A percentile compares a stretch with the other conserved stretches of the same genome.
Conservation (phyloP, 2,797 vertebrate species). For the Loriculus beryllinus region DNA sequence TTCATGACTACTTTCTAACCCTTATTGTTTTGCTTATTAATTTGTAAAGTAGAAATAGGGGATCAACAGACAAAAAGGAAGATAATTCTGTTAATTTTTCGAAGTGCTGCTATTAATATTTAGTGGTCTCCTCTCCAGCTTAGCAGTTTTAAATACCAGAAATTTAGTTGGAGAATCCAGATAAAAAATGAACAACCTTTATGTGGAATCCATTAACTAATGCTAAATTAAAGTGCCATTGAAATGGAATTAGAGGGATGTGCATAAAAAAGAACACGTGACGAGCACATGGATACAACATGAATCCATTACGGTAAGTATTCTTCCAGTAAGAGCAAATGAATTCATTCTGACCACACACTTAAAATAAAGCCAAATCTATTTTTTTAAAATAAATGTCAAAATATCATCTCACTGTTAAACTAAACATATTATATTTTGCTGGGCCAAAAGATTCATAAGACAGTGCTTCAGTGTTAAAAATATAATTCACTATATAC, state of each 20-base stretch:
- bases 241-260: constrained; percentile 65
- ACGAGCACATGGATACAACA: constrained; percentile 67
- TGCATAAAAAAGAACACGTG: constrained; percentile 69
- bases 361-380: constrained; percentile 68
- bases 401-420: constrained; percentile 47
- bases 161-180: constrained; percentile 41
- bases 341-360: constrained; percentile 66
- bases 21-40: constrained; percentile 20
- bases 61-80: constrained; percentile 40
- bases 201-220: constrained; percentile 71
- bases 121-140: not conserved
- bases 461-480: not conserved
- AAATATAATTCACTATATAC: not conserved
- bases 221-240: constrained; percentile 71
- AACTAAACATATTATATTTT: constrained; percentile 9
- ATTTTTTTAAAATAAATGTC: constrained; percentile 42
- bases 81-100: constrained; percentile 36
- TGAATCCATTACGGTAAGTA: constrained; percentile 74
- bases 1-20: not conserved
- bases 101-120: constrained; percentile 35
- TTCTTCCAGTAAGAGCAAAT: constrained; percentile 74
- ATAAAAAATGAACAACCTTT: constrained; percentile 66
- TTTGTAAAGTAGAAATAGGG: not conserved
- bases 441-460: not conserved
- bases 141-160: constrained; percentile 48